phyloP scores from a whole-genome alignment of 1,140 invertebrate species.

The Maniola jurtina region DNA sequence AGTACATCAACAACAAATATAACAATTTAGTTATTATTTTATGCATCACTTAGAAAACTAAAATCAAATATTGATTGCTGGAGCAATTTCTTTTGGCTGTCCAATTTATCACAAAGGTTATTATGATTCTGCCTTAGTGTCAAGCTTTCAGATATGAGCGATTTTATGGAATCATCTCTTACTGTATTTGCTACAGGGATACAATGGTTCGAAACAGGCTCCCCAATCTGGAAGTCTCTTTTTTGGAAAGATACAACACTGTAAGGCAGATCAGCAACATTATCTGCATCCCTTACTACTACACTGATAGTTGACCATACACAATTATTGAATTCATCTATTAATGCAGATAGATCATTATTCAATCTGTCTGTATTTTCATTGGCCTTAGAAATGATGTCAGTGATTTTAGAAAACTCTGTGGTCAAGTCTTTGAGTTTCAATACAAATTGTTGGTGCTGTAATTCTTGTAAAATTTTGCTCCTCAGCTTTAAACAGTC shows the following conservation, averaged over 20 bases:
- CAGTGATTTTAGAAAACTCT: constrained; percentile 65
- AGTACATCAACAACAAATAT: background rate
- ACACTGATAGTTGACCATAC: constrained; percentile 65
- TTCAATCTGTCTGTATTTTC: constrained; percentile 60
- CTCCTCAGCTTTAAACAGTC: constrained; percentile 69
- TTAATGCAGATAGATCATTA: constrained; percentile 39
- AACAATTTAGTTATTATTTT: background rate
- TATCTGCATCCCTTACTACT: constrained; percentile 50
- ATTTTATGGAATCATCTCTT: constrained; percentile 51
- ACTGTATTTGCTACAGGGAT: constrained; percentile 43
- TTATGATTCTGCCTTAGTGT: constrained; percentile 57
- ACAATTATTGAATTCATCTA: constrained; percentile 56
- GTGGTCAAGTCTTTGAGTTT: constrained; percentile 68
- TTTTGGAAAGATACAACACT: constrained; percentile 70
- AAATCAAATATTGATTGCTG: constrained; percentile 57
- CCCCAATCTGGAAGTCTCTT: constrained; percentile 65
- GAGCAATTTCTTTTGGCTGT: constrained; percentile 50
- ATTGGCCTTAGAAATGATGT: constrained; percentile 58
- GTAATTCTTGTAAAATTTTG: constrained; percentile 61
- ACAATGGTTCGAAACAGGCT: constrained; percentile 51
- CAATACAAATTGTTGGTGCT: constrained; percentile 61
- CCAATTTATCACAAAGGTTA: constrained; percentile 55
- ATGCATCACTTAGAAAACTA: constrained; percentile 56
- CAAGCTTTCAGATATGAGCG: constrained; percentile 65
- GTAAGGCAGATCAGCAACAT: constrained; percentile 59